Evolutionary conservation across 2,888 invertebrate genomes (phyloP).

Genomic region (Micoletzkya japonica): DNA sequence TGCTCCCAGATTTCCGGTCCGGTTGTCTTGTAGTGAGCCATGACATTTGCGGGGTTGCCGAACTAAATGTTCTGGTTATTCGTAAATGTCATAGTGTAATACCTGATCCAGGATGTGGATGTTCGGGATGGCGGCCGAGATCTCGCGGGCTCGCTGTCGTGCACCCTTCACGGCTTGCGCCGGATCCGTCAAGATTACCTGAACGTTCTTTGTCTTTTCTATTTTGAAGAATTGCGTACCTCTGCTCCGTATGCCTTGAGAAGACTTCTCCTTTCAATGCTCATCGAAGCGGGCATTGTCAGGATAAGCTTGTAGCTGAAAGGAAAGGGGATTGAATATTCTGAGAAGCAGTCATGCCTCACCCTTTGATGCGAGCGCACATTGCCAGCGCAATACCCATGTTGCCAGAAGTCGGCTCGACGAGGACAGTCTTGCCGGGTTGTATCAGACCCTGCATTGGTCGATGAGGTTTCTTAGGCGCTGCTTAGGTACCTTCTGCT

Average conservation of each 20-base stretch:
- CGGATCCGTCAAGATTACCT: slow-evolving; percentile 56
- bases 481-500: slow-evolving; percentile 17
- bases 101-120: slow-evolving; percentile 46
- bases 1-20: slow-evolving; percentile 64
- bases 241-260: slow-evolving; percentile 55
- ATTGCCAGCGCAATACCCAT: slow-evolving; percentile 62
- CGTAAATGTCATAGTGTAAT: not conserved
- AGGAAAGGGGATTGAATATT: slow-evolving; percentile 15
- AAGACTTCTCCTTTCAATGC: slow-evolving; percentile 53
- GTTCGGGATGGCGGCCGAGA: slow-evolving; percentile 47
- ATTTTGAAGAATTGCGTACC: slow-evolving; percentile 11
- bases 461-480: not conserved
- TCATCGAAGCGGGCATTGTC: slow-evolving; percentile 61
- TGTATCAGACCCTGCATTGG: slow-evolving; percentile 36
- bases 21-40: slow-evolving; percentile 60
- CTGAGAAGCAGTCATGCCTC: not conserved
- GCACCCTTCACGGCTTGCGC: slow-evolving; percentile 53
- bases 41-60: slow-evolving; percentile 56
- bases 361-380: slow-evolving; percentile 26
- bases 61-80: slow-evolving; percentile 31
- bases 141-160: slow-evolving; percentile 46
- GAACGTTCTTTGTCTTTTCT: not conserved
- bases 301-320: slow-evolving; percentile 58
- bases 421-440: slow-evolving; percentile 51
- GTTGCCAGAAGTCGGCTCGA: slow-evolving; percentile 60